These are phyloP conservation scores for zebrafish (Danio rerio) DNA, from an alignment of 2,113 vertebrate species.

Conservation along the genomic window DNA sequence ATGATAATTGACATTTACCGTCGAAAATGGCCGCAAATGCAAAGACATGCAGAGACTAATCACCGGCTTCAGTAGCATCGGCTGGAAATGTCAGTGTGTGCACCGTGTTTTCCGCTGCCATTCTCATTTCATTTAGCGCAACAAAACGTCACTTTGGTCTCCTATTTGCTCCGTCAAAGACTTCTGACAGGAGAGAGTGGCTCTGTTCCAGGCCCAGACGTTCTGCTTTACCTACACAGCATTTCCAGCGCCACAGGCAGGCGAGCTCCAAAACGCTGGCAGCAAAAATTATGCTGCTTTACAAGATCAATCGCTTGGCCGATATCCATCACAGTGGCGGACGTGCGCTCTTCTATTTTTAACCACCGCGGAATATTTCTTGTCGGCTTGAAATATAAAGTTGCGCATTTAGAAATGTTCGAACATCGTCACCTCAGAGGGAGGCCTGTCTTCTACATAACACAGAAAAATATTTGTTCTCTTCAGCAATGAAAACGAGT, in stretches of 20 bases:
- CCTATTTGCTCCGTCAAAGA: conserved; percentile 42
- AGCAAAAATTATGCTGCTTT: conserved; percentile 5
- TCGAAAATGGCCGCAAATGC: conserved; percentile 73
- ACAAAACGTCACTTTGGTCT: conserved; percentile 19
- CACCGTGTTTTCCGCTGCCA: conserved; percentile 46
- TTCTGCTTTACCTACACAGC: conserved; percentile 1
- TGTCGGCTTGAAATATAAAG: too few relatives aligned
- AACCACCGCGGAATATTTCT: too few relatives aligned
- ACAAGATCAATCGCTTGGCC: not conserved
- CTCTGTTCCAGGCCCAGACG: not conserved
- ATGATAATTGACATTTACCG: conserved; percentile 81
- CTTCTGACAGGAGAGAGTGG: conserved; percentile 30
- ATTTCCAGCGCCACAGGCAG: conserved; percentile 29
- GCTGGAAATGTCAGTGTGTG: conserved; percentile 76
- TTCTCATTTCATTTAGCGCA: conserved; percentile 38
- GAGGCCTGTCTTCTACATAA: too few relatives aligned
- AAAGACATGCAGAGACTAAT: conserved; percentile 72
- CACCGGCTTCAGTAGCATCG: conserved; percentile 72
- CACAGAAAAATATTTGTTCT: too few relatives aligned
- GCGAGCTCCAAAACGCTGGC: not conserved
- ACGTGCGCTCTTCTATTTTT: not conserved
- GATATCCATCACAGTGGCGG: not conserved
- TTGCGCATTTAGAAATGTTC: too few relatives aligned
- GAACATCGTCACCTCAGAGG: too few relatives aligned
- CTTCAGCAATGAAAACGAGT: too few relatives aligned